phyloP scores from a whole-genome alignment of 2,888 invertebrate species.

The Plebejus melissa region DNA sequence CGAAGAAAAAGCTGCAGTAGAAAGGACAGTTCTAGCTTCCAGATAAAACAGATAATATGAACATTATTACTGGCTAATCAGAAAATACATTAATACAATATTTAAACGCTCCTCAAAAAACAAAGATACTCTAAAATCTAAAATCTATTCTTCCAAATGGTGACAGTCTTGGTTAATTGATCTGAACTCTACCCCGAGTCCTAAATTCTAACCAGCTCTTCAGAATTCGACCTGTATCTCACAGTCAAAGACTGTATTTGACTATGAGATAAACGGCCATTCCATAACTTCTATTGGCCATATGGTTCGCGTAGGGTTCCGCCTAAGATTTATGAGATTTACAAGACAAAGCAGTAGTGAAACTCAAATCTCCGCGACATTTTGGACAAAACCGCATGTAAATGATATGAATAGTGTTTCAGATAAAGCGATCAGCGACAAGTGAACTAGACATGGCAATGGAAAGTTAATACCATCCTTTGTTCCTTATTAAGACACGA shows the following conservation, averaged over 20 bases:
- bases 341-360: constrained; percentile 19
- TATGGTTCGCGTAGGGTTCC: neutral
- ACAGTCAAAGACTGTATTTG: neutral
- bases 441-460: constrained; percentile 27
- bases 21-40: neutral
- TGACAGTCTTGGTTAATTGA: no score
- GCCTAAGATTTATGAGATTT: neutral
- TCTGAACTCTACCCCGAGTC: no score
- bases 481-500: constrained; percentile 31
- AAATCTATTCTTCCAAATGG: no score
- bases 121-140: neutral
- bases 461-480: constrained; percentile 30
- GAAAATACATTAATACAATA: no score
- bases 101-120: neutral
- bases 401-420: constrained; percentile 20
- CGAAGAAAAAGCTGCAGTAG: neutral
- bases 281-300: neutral
- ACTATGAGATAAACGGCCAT: neutral
- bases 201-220: no score
- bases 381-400: constrained; percentile 26
- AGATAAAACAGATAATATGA: neutral
- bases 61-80: neutral
- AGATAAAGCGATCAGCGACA: constrained; percentile 26
- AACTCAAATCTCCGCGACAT: constrained; percentile 17
- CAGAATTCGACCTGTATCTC: no score